phyloP scores from a whole-genome alignment of 92 coral and sea anemone genomes.

The Siderastrea siderea region DNA sequence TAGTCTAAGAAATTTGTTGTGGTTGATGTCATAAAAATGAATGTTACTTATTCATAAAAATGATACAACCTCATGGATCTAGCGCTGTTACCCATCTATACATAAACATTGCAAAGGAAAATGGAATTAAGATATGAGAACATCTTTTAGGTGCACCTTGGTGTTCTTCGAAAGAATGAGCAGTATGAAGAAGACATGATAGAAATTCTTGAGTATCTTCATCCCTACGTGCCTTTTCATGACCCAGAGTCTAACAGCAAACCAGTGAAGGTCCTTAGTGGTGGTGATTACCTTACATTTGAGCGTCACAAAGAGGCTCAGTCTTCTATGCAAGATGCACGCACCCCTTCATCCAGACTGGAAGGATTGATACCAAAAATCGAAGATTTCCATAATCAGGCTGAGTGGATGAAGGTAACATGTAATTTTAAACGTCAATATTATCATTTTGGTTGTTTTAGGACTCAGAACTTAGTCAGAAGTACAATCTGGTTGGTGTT shows the following conservation, averaged over 20 bases:
- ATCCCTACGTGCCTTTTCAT: slow-evolving; percentile 71
- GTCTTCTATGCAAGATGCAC: slow-evolving; percentile 69
- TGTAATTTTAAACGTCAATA: background rate
- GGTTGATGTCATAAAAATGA: background rate
- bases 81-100: background rate
- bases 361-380: slow-evolving; percentile 64
- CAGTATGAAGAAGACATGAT: slow-evolving; percentile 78
- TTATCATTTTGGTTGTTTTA: too few species aligned
- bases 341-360: slow-evolving; percentile 68
- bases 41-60: background rate
- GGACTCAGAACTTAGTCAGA: too few species aligned
- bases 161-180: slow-evolving; percentile 76
- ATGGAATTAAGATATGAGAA: background rate
- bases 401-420: slow-evolving; percentile 59
- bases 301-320: slow-evolving; percentile 73
- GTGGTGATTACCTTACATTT: slow-evolving; percentile 77
- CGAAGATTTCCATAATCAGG: slow-evolving; percentile 67
- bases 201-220: slow-evolving; percentile 54
- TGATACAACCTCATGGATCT: background rate
- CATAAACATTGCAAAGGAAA: background rate
- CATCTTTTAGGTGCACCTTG: slow-evolving; percentile 56
- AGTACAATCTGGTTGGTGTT: too few species aligned
- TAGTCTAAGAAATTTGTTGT: background rate
- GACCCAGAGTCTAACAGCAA: slow-evolving; percentile 17
- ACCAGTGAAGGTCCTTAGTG: slow-evolving; percentile 65